Percentiles rank a stretch among this genome's conserved stretches.
These are phyloP conservation scores for Drosophila paulistorum DNA, from an alignment of 1,140 invertebrate species.

Conservation along the genomic window DNA sequence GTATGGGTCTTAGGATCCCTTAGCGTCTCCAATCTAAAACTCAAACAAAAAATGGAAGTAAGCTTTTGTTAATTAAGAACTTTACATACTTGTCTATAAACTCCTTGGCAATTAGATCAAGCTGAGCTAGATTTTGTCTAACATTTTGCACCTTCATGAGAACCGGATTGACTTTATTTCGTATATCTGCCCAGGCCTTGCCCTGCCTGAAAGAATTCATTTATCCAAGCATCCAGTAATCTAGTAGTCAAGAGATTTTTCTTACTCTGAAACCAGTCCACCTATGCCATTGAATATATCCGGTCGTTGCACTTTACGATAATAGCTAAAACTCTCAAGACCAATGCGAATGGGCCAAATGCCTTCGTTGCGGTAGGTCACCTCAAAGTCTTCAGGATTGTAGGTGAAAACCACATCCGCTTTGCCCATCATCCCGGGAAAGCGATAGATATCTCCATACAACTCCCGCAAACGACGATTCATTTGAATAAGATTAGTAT, in stretches of 20 bases:
- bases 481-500: constrained; percentile 61
- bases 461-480: constrained; percentile 57
- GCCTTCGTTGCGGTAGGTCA: constrained; percentile 73
- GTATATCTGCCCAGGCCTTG: constrained; percentile 62
- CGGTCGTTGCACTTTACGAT: constrained; percentile 61
- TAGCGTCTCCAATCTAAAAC: constrained; percentile 84
- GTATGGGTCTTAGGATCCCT: constrained; percentile 84
- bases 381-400: constrained; percentile 66
- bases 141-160: constrained; percentile 74
- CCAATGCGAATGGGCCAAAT: constrained; percentile 75
- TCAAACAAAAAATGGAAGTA: background rate
- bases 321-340: constrained; percentile 67
- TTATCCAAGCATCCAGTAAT: background rate
- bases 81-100: constrained; percentile 59
- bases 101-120: constrained; percentile 66
- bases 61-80: background rate
- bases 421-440: constrained; percentile 71
- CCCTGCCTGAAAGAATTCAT: constrained; percentile 48
- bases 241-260: background rate
- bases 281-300: constrained; percentile 69
- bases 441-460: constrained; percentile 65
- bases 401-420: constrained; percentile 68
- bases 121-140: constrained; percentile 54
- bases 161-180: constrained; percentile 74
- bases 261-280: constrained; percentile 64